These are phyloP conservation scores for Dendrolimus kikuchii DNA, from an alignment of 1,140 invertebrate genomes.

Conservation along the genomic window DNA sequence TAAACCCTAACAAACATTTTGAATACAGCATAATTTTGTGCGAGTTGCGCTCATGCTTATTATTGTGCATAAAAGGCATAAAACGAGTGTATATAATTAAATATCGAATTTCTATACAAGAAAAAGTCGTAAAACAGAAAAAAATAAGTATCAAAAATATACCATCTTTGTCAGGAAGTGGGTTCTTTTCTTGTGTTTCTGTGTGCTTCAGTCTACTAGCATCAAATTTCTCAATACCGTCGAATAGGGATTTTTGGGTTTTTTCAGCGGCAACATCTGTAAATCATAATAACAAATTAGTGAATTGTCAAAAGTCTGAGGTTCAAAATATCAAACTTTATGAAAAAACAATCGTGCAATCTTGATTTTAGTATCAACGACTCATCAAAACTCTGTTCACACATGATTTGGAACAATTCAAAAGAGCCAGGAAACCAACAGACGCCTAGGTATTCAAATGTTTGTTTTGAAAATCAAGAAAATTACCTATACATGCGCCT, in stretches of 20 bases:
- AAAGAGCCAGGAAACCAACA: too few species aligned
- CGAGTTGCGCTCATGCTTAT: not conserved
- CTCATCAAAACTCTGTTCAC: too few species aligned
- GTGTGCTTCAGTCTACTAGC: constrained; percentile 90
- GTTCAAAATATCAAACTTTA: too few species aligned
- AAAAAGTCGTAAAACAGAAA: not conserved
- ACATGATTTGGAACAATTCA: too few species aligned
- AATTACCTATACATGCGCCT: too few species aligned
- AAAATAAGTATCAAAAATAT: constrained; percentile 22
- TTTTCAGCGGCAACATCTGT: constrained; percentile 91
- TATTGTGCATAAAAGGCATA: not conserved
- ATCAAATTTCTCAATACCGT: constrained; percentile 89
- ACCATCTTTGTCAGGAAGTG: constrained; percentile 96
- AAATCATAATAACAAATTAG: constrained; percentile 25
- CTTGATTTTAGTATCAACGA: too few species aligned
- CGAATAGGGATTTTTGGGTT: constrained; percentile 87
- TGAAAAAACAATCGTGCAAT: too few species aligned
- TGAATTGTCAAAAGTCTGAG: constrained; percentile 3
- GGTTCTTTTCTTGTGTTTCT: constrained; percentile 94
- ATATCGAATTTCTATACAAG: not conserved
- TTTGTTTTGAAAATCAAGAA: too few species aligned
- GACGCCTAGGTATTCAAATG: too few species aligned
- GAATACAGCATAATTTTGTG: not conserved
- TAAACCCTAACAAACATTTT: too few species aligned
- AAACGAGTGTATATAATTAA: not conserved